Evolutionary conservation across 1,140 invertebrate genomes (phyloP).

Genomic region (Leptonema lineaticorne): DNA sequence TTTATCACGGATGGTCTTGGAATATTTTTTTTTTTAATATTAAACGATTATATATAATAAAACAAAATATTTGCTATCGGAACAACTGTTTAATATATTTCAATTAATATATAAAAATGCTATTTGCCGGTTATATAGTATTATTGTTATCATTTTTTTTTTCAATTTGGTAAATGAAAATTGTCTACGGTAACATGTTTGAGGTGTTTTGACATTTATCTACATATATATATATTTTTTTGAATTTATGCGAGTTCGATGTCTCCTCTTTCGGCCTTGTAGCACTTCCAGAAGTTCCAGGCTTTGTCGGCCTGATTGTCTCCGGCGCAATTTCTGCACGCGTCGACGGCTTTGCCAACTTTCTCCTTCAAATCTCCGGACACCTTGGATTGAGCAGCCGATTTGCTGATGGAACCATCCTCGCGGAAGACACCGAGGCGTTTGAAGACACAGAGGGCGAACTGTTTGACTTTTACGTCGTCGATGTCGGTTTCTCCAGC

Average conservation of each 20-base stretch:
- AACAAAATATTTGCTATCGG: too few species aligned
- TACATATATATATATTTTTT: too few species aligned
- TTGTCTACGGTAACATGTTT: too few species aligned
- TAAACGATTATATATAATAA: too few species aligned
- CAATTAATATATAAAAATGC: too few species aligned
- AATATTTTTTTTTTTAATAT: too few species aligned
- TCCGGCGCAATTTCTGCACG: not conserved
- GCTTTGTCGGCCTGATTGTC: conserved; percentile 1
- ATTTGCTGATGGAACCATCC: conserved; percentile 33
- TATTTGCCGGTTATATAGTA: too few species aligned
- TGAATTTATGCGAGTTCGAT: conserved; percentile 24
- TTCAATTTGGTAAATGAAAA: too few species aligned
- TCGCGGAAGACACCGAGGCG: conserved; percentile 29
- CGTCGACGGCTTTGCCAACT: conserved; percentile 28
- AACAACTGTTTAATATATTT: too few species aligned
- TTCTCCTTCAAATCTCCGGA: not conserved
- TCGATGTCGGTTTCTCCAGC: conserved; percentile 27
- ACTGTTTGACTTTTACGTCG: conserved; percentile 28
- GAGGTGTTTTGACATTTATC: too few species aligned
- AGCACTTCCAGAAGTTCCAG: conserved; percentile 31
- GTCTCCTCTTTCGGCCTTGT: conserved; percentile 7
- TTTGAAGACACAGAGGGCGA: conserved; percentile 36
- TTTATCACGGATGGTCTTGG: too few species aligned
- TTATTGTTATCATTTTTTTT: too few species aligned
- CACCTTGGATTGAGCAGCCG: conserved; percentile 27